Evolutionary conservation across 2,888 invertebrate genomes (phyloP).

Genomic region (Calameuta pallipes): DNA sequence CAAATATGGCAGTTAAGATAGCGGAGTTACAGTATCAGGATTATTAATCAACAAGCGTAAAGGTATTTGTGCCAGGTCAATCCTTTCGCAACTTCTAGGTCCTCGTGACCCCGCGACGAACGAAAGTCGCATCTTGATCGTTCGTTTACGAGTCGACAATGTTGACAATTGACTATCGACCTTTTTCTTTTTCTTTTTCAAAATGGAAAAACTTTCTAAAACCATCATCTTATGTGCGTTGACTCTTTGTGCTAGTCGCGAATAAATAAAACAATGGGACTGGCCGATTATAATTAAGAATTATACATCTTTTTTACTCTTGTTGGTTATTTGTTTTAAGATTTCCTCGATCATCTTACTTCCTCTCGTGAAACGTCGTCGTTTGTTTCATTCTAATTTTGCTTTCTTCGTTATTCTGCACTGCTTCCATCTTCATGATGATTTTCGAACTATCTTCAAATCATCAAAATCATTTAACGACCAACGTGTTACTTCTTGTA

Average conservation of each 20-base stretch:
- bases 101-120: constrained; percentile 19
- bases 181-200: constrained; percentile 23
- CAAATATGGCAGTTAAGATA: not conserved
- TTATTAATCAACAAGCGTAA: not conserved
- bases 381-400: not conserved
- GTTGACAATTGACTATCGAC: not conserved
- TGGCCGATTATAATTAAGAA: not conserved
- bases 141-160: constrained; percentile 16
- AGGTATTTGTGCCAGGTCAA: constrained; percentile 9
- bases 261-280: not conserved
- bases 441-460: not conserved
- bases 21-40: not conserved
- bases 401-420: not conserved
- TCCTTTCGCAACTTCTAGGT: constrained; percentile 36
- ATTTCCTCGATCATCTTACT: not conserved
- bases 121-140: constrained; percentile 35
- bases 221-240: constrained; percentile 14
- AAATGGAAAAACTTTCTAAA: constrained; percentile 34
- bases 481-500: not conserved
- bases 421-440: not conserved
- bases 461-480: not conserved
- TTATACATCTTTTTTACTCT: not conserved
- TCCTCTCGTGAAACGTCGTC: not conserved
- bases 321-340: not conserved
- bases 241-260: not conserved